Percentiles rank a stretch among this genome's conserved stretches.
Evolutionary conservation across 2,113 vertebrate genomes (phyloP).

Genomic region (Marmota monax): DNA sequence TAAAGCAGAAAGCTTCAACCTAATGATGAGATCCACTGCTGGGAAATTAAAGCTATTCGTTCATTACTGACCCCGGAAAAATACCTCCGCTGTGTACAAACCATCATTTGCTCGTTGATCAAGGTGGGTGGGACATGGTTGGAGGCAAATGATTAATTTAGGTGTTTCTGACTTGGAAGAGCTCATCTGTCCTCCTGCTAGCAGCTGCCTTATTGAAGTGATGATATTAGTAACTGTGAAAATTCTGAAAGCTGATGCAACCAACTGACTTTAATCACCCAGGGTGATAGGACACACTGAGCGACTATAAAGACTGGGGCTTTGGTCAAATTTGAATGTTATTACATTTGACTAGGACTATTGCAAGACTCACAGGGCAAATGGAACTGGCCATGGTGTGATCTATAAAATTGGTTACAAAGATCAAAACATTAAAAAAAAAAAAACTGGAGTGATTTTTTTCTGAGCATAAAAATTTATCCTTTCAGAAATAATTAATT

Average conservation of each 20-base stretch:
- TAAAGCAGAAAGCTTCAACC: not conserved
- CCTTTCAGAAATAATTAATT: conserved; percentile 78
- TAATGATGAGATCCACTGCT: conserved; percentile 18
- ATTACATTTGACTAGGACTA: conserved; percentile 41
- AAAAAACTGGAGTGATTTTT: conserved; percentile 36
- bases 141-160: conserved; percentile 58
- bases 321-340: conserved; percentile 21
- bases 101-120: conserved; percentile 59
- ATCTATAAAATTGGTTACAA: conserved; percentile 72
- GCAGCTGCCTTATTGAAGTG: conserved; percentile 48
- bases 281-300: conserved; percentile 19
- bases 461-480: conserved; percentile 70
- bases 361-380: not conserved
- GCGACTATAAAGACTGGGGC: conserved; percentile 17
- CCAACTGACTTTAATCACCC: conserved; percentile 53
- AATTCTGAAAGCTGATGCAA: conserved; percentile 65
- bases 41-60: conserved; percentile 45
- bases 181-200: conserved; percentile 36
- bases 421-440: conserved; percentile 56
- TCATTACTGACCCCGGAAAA: conserved; percentile 55
- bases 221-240: conserved; percentile 66
- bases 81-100: not conserved
- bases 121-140: conserved; percentile 32
- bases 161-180: conserved; percentile 39
- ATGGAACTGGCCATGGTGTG: not conserved